Percentiles rank a stretch among this genome's conserved stretches.
Conservation (phyloP, 2,113 vertebrate species). For the Ciconia boyciana region DNA sequence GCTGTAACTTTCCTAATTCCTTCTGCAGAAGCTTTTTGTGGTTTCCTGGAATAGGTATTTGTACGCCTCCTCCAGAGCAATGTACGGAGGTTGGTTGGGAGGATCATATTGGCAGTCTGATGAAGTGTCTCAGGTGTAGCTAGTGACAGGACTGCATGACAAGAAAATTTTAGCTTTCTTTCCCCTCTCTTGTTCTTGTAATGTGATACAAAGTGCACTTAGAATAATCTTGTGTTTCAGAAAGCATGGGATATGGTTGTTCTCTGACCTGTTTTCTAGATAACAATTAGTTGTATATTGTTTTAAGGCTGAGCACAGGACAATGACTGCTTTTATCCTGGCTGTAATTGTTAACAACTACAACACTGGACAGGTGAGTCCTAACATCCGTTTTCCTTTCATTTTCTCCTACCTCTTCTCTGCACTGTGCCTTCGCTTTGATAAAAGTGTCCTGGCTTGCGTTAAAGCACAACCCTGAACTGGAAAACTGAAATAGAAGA, state of each 20-base stretch:
- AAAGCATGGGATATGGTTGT: not conserved
- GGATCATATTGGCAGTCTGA: not conserved
- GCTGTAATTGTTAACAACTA: slow-evolving; percentile 98
- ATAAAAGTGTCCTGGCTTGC: not conserved
- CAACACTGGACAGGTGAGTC: slow-evolving; percentile 91
- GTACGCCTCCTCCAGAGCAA: not conserved
- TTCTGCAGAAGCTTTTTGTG: not conserved
- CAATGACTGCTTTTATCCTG: slow-evolving; percentile 97
- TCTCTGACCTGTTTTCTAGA: not conserved
- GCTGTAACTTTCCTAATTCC: not conserved
- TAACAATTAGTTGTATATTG: not conserved
- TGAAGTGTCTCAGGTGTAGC: not conserved
- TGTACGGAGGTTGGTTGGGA: not conserved
- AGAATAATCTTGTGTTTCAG: rapidly evolving
- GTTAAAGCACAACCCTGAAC: not conserved
- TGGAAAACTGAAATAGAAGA: not conserved
- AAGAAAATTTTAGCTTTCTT: not conserved
- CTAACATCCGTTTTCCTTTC: not conserved
- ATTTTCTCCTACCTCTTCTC: not conserved
- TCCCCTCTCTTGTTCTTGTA: not conserved
- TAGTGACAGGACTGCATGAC: not conserved
- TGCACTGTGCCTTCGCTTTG: not conserved
- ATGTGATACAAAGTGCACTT: not conserved
- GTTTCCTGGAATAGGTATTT: not conserved
- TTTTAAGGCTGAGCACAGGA: slow-evolving; percentile 93